Conservation (phyloP, 2,113 vertebrate species). For the Cephalopterus ornatus region DNA sequence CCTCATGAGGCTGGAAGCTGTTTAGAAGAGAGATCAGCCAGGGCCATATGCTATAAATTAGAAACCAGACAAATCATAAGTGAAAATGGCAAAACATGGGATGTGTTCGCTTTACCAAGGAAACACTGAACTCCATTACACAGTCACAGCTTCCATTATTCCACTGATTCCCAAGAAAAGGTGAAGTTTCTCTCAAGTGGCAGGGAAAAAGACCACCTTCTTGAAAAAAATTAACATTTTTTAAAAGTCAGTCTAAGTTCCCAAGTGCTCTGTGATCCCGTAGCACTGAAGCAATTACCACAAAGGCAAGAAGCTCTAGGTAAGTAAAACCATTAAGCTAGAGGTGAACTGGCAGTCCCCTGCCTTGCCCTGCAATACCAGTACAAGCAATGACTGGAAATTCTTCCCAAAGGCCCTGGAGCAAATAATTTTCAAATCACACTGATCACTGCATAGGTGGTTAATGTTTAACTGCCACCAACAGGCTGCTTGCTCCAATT, state of each 20-base stretch:
- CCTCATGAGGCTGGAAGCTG: constrained; percentile 92
- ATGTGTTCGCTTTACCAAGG: neutral
- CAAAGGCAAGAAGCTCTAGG: neutral
- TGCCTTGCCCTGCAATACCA: neutral
- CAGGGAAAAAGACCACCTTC: neutral
- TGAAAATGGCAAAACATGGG: neutral
- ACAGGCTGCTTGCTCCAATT: neutral
- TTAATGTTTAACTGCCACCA: neutral
- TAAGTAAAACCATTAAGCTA: neutral
- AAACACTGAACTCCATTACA: neutral
- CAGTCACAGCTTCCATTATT: neutral
- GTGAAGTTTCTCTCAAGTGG: neutral
- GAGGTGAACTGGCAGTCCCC: neutral
- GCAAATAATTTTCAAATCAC: neutral
- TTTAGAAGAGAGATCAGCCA: constrained; percentile 97
- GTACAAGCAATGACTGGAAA: neutral
- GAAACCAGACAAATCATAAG: neutral
- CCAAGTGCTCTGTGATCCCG: neutral
- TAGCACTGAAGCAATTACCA: neutral
- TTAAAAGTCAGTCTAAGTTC: neutral
- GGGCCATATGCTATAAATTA: constrained; percentile 88
- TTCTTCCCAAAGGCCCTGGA: neutral
- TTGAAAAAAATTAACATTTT: neutral
- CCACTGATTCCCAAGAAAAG: neutral
- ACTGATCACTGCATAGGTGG: neutral